Percentiles rank a stretch among this genome's conserved stretches.
Evolutionary conservation across 2,888 invertebrate species (phyloP).

Genomic region (Helobdella robusta): DNA sequence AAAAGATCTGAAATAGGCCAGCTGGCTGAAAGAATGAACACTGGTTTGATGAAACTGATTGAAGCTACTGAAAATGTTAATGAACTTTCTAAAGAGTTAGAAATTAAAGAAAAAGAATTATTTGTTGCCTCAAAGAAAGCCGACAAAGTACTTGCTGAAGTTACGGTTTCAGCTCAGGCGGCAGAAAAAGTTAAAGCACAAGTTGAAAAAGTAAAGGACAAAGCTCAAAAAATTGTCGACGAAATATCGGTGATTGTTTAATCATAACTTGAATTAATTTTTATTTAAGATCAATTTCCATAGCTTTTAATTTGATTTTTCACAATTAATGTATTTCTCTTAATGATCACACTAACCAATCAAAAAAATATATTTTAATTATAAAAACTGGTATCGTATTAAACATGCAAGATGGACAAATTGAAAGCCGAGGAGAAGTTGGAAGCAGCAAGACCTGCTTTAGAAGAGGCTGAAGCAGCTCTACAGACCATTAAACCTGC

Average conservation of each 20-base stretch:
- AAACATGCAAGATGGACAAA: conserved; percentile 31
- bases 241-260: conserved; percentile 39
- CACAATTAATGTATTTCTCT: too few species aligned
- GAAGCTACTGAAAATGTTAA: conserved; percentile 59
- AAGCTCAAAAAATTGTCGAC: conserved; percentile 50
- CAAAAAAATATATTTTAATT: too few species aligned
- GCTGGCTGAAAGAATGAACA: conserved; percentile 69
- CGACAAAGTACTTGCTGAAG: conserved; percentile 55
- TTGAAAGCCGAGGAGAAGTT: conserved; percentile 46
- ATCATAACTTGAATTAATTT: too few species aligned
- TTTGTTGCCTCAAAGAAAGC: conserved; percentile 70
- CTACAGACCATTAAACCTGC: conserved; percentile 53
- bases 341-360: too few species aligned
- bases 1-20: conserved; percentile 72
- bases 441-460: conserved; percentile 47
- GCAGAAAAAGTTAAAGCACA: conserved; percentile 50
- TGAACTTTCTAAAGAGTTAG: conserved; percentile 66
- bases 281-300: too few species aligned
- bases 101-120: conserved; percentile 73
- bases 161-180: conserved; percentile 47
- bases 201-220: conserved; percentile 51
- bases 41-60: conserved; percentile 47
- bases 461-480: conserved; percentile 50
- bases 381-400: too few species aligned
- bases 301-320: too few species aligned